Evolutionary conservation across 2,113 vertebrate genomes (phyloP), one percentile per base, ranked within the genome.

Genomic region (Myxocyprinus asiaticus): DNA sequence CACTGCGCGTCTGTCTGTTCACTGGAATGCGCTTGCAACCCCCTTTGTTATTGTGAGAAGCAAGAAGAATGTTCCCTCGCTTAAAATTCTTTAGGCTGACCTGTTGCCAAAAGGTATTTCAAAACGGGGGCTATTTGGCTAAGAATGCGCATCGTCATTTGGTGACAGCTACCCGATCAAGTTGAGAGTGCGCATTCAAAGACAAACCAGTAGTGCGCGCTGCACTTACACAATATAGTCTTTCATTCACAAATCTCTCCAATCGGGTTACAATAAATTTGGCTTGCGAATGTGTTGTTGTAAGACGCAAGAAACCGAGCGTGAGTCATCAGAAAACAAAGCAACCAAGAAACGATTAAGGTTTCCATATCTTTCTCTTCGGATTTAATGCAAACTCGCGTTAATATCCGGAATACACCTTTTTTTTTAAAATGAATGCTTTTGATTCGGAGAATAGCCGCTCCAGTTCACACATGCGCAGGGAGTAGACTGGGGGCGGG

Each of bases 41-140:
- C 84, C 81, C 81, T 82, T 85, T 85, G 84, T 85, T 85, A 83
- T 85, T 71, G 79, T 82, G 76, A 85, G 81, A 79, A 81, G 79
- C 81, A 84, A 82, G 71, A 33, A 33, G 22, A 78, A 79, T 83
- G 78, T 81, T 76, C 81, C 71, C 75, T 85, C 81, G 83, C 83
- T 83, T 85, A 85, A 85, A 76, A 85, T 85, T 83, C 84, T 81
- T 83, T 17, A 67, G 69, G 82, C 68, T 83, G 81, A 85, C 84
- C 84, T 85, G 72, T 83, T 77, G 70, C 71, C 79, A 79, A 81
- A 85, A 85, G 81, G 84, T 81, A 79, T 77, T 83, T 83, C 59
- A 81, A 83, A 79, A 59, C 56, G 9, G 70, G 15, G 80, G 55
- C 71, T 68, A 81, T 81, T 85, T 85, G 81, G 81, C 76, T 85